Conservation (phyloP, 2,113 vertebrate genomes). For the Empidonax alnorum region DNA sequence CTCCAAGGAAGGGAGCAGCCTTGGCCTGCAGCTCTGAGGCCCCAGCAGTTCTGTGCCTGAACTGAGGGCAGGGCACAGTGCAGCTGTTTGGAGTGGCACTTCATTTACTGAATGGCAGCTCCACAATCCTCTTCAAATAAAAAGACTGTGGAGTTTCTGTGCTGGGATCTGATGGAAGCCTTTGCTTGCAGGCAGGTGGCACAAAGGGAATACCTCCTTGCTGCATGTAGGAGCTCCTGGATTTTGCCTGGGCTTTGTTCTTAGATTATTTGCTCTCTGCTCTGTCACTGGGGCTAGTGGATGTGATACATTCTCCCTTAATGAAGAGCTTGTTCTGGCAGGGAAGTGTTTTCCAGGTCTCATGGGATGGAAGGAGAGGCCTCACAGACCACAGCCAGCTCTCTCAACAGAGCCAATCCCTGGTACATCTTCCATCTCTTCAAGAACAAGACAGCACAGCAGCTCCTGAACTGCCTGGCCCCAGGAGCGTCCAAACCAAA, state of each 20-base stretch:
- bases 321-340: not conserved
- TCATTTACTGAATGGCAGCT: conserved; percentile 49
- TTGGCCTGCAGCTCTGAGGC: not conserved
- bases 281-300: not conserved
- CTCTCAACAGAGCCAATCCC: not conserved
- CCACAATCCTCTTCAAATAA: conserved; percentile 41
- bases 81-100: conserved; percentile 30
- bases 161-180: not conserved
- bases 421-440: not conserved
- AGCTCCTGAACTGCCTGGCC: not conserved
- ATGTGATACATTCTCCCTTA: not conserved
- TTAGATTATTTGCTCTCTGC: not conserved
- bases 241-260: not conserved
- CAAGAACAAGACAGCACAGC: not conserved
- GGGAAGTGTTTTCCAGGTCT: not conserved
- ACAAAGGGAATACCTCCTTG: not conserved
- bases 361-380: not conserved
- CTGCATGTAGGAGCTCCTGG: not conserved
- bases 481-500: not conserved
- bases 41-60: not conserved
- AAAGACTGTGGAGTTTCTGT: not conserved
- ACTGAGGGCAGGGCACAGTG: not conserved
- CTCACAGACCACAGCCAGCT: not conserved
- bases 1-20: not conserved
- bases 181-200: not conserved